A percentile compares a stretch with the other conserved stretches of the same genome.
Conservation (phyloP, 2,797 vertebrate genomes). For the Eidolon dupreanum region DNA sequence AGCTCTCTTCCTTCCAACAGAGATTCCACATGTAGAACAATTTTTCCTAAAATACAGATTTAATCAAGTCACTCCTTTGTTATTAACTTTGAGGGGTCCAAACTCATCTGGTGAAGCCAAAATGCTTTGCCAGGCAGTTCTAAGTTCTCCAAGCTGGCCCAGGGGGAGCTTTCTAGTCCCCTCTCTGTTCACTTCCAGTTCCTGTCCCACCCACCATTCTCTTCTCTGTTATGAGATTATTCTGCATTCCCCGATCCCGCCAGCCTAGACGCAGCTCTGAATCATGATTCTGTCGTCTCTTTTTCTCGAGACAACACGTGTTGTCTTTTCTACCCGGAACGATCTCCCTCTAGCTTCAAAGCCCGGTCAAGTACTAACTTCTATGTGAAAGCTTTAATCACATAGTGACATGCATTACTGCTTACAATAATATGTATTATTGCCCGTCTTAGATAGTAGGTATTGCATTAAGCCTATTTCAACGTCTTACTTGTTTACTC, state of each 20-base stretch:
- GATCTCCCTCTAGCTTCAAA: background rate
- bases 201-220: background rate
- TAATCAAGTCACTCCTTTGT: background rate
- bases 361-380: background rate
- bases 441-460: background rate
- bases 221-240: background rate
- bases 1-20: background rate
- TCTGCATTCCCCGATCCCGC: background rate
- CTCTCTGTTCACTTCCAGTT: background rate
- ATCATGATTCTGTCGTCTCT: background rate
- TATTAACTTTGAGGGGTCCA: background rate
- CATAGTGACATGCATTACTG: background rate
- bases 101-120: background rate
- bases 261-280: background rate
- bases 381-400: background rate
- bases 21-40: background rate
- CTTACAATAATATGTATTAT: fast-evolving
- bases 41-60: background rate
- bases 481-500: background rate
- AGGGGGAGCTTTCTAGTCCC: background rate
- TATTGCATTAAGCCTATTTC: background rate
- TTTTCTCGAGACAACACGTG: background rate
- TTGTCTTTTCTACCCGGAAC: background rate
- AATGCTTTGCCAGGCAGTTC: background rate
- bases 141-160: background rate